phyloP scores from a whole-genome alignment of 2,113 vertebrate species.

The Uria aalge region DNA sequence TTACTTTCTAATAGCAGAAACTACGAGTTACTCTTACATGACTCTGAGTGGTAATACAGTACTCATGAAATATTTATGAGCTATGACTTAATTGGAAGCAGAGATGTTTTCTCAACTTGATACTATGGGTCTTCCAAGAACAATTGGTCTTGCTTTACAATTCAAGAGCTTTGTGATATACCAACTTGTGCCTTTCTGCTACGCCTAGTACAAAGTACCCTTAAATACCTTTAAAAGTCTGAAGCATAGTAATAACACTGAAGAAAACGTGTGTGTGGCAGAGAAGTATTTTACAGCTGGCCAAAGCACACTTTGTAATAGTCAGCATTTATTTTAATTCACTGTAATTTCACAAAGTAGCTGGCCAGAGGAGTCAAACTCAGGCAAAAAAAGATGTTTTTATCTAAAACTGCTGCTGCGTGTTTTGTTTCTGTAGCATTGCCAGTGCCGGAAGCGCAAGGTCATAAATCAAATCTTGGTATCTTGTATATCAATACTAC shows the following conservation, averaged over 20 bases:
- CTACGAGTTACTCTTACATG: background rate
- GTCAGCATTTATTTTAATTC: background rate
- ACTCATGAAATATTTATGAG: background rate
- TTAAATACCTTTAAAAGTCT: background rate
- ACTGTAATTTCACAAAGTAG: background rate
- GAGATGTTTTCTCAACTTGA: background rate
- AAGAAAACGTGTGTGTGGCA: background rate
- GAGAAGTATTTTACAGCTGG: background rate
- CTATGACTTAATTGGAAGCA: background rate
- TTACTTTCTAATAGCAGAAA: background rate
- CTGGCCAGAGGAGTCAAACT: background rate
- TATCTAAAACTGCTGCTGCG: background rate
- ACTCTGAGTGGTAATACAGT: background rate
- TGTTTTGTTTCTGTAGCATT: background rate
- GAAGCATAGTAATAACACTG: background rate
- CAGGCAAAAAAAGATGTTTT: background rate
- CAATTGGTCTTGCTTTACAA: background rate
- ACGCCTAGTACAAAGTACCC: background rate
- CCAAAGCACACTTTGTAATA: background rate
- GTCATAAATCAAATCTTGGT: background rate
- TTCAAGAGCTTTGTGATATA: background rate
- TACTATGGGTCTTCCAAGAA: background rate
- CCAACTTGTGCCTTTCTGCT: background rate
- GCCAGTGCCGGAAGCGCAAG: background rate
- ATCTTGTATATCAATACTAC: background rate